Conservation (phyloP, 2,797 vertebrate genomes). For the Rhabdomys pumilio region DNA sequence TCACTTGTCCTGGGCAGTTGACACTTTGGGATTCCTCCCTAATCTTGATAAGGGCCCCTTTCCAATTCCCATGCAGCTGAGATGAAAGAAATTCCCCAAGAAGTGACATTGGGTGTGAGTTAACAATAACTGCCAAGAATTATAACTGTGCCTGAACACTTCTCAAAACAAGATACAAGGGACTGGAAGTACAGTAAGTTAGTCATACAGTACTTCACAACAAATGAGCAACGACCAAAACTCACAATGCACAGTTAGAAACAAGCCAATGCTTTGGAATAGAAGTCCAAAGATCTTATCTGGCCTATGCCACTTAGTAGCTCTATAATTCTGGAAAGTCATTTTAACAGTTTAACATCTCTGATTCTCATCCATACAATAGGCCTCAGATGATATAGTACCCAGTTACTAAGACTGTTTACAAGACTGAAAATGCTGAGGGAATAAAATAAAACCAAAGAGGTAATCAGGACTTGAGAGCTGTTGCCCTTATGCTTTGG, state of each 20-base stretch:
- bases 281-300: conserved; percentile 14
- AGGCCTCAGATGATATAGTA: conserved; percentile 10
- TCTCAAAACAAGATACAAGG: conserved; percentile 41
- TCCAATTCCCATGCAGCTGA: not conserved
- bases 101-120: not conserved
- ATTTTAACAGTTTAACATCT: conserved; percentile 50
- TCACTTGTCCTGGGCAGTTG: not conserved
- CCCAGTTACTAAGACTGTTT: not conserved
- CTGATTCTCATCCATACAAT: conserved; percentile 35
- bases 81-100: conserved; percentile 2
- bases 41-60: conserved; percentile 26
- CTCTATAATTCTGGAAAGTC: not conserved
- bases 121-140: conserved; percentile 6
- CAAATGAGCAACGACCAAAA: not conserved
- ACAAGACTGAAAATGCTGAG: conserved; percentile 53
- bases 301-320: not conserved
- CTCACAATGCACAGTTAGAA: conserved; percentile 2
- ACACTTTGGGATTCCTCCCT: not conserved
- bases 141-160: conserved; percentile 12
- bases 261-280: conserved; percentile 49
- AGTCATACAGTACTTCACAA: not conserved
- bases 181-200: not conserved
- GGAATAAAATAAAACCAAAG: not conserved
- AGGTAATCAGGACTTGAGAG: conserved; percentile 27
- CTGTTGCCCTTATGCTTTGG: conserved; percentile 66